Conservation (phyloP, 2,797 vertebrate species). For the Sus cebifrons region DNA sequence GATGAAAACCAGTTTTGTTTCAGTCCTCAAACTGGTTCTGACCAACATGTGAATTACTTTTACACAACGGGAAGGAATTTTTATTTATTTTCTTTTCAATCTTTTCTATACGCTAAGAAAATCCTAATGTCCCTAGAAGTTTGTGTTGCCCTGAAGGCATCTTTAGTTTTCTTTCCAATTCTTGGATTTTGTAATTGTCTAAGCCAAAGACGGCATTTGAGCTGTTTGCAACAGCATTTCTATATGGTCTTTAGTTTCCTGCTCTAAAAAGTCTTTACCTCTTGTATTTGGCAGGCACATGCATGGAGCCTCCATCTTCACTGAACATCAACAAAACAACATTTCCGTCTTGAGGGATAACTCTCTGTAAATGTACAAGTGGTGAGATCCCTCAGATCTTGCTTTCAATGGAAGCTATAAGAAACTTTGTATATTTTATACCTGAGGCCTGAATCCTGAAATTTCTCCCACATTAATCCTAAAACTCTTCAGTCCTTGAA, state of each 20-base stretch:
- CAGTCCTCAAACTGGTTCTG: background rate
- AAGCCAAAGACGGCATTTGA: background rate
- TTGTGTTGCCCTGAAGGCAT: background rate
- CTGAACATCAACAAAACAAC: background rate
- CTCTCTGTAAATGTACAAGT: background rate
- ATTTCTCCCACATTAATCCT: background rate
- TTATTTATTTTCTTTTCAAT: background rate
- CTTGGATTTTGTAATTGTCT: background rate
- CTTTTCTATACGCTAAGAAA: background rate
- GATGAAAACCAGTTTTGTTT: background rate
- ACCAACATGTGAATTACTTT: background rate
- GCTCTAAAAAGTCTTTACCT: background rate
- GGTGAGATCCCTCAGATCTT: background rate
- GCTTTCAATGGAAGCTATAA: background rate
- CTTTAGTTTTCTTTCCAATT: slow-evolving; percentile 8
- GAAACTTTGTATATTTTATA: background rate
- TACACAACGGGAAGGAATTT: background rate
- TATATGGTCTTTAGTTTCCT: background rate
- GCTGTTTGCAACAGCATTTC: background rate
- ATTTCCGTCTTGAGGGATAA: background rate
- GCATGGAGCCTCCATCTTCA: background rate
- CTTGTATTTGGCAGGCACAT: background rate
- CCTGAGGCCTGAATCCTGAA: background rate
- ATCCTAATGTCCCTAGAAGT: background rate
- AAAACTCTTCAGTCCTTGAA: slow-evolving; percentile 12